Conservation (phyloP, 2,113 vertebrate genomes). For the Nestor notabilis region DNA sequence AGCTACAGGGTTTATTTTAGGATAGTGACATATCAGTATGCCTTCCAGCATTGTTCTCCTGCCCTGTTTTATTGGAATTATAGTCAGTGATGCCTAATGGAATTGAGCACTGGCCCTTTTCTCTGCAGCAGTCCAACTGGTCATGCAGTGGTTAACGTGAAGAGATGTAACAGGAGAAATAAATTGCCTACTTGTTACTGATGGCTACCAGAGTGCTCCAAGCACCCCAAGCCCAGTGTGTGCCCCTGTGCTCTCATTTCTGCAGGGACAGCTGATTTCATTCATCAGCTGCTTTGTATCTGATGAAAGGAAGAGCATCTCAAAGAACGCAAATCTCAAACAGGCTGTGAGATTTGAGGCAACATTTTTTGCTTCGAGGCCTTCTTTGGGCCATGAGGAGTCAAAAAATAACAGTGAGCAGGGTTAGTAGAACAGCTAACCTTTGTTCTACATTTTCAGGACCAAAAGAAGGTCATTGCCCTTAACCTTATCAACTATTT, state of each 20-base stretch:
- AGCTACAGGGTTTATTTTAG: neutral
- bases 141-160: slow-evolving; percentile 6
- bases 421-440: slow-evolving; percentile 59
- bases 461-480: slow-evolving; percentile 35
- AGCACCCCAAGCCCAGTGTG: neutral
- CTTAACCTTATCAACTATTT: slow-evolving; percentile 49
- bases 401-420: neutral
- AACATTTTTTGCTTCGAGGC: slow-evolving; percentile 64
- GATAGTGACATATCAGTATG: neutral
- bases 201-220: slow-evolving; percentile 16
- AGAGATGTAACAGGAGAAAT: neutral
- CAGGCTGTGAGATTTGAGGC: slow-evolving; percentile 40
- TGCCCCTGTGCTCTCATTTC: neutral
- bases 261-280: slow-evolving; percentile 16
- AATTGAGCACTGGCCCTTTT: neutral
- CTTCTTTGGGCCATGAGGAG: neutral
- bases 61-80: neutral
- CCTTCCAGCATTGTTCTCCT: neutral
- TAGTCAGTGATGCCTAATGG: neutral
- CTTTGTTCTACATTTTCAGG: slow-evolving; percentile 62
- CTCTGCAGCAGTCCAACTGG: neutral
- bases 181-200: slow-evolving; percentile 6
- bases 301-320: slow-evolving; percentile 56
- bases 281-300: slow-evolving; percentile 46
- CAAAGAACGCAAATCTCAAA: slow-evolving; percentile 31